Conservation (phyloP, 2,888 invertebrate genomes). For the Spisula subtruncata region DNA sequence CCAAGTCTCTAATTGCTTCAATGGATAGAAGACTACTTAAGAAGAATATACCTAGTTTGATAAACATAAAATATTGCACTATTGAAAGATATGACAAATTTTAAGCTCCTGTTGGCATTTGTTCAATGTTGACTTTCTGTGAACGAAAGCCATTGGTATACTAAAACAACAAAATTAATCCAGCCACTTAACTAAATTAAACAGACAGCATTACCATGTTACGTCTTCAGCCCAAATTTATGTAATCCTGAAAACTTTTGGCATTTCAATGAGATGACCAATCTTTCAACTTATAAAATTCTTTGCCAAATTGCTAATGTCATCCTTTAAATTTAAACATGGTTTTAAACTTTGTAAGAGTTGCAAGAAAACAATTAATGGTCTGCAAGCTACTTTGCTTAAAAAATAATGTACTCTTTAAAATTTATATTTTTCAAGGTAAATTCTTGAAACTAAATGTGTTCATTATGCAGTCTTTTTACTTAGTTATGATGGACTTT, state of each 20-base stretch:
- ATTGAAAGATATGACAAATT: conserved; percentile 16
- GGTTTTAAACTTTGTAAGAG: too few species aligned
- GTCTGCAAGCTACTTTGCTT: too few species aligned
- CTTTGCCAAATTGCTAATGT: background rate
- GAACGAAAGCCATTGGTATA: background rate
- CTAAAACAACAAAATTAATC: conserved; percentile 39
- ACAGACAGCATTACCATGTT: background rate
- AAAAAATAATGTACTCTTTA: too few species aligned
- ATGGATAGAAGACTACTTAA: too few species aligned
- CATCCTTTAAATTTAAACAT: too few species aligned
- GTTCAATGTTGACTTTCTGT: conserved; percentile 32
- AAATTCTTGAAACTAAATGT: too few species aligned
- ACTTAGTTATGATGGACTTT: too few species aligned
- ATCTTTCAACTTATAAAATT: conserved; percentile 28
- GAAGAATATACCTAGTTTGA: background rate
- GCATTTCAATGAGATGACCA: background rate
- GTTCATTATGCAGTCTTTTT: too few species aligned
- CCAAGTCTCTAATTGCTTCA: too few species aligned
- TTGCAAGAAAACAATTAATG: too few species aligned
- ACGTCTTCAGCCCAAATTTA: conserved; percentile 11
- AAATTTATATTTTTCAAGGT: too few species aligned
- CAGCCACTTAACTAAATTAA: conserved; percentile 9
- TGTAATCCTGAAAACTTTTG: background rate
- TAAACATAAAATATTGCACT: background rate
- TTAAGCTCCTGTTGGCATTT: conserved; percentile 37